Conservation (phyloP, 2,113 vertebrate genomes). For the Albula glossodonta region DNA sequence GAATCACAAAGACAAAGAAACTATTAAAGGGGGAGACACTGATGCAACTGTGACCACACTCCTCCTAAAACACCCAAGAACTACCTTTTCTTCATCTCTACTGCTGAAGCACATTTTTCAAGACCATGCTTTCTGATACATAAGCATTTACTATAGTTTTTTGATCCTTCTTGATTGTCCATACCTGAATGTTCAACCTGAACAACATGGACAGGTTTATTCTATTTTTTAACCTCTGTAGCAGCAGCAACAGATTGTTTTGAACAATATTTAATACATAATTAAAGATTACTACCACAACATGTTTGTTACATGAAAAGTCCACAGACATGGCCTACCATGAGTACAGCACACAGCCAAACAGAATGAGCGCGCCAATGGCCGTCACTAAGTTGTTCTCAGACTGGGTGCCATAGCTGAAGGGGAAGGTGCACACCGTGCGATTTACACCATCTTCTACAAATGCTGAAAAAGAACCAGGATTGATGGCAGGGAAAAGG, state of each 20-base stretch:
- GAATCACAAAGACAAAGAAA: no score
- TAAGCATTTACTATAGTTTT: background rate
- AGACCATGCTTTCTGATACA: no score
- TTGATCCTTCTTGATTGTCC: background rate
- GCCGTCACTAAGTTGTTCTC: slow-evolving; percentile 83
- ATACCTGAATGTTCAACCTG: background rate
- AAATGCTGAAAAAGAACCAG: slow-evolving; percentile 50
- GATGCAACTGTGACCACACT: no score
- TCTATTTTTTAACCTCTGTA: background rate
- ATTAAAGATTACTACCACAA: background rate
- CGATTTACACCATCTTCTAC: slow-evolving; percentile 67
- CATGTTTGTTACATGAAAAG: background rate
- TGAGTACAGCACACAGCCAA: slow-evolving; percentile 88
- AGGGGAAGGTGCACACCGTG: slow-evolving; percentile 83
- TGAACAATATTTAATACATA: no score
- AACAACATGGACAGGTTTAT: background rate
- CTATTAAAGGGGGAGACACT: no score
- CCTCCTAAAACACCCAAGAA: no score
- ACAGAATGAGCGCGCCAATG: slow-evolving; percentile 79
- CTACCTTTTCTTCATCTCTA: no score
- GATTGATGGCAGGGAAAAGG: slow-evolving; percentile 12
- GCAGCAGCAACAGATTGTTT: slow-evolving; percentile 15
- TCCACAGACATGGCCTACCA: slow-evolving; percentile 73
- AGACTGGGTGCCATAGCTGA: slow-evolving; percentile 74
- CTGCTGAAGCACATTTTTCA: no score